phyloP scores from a whole-genome alignment of 2,888 invertebrate species.

The Pasiphila rectangulata region DNA sequence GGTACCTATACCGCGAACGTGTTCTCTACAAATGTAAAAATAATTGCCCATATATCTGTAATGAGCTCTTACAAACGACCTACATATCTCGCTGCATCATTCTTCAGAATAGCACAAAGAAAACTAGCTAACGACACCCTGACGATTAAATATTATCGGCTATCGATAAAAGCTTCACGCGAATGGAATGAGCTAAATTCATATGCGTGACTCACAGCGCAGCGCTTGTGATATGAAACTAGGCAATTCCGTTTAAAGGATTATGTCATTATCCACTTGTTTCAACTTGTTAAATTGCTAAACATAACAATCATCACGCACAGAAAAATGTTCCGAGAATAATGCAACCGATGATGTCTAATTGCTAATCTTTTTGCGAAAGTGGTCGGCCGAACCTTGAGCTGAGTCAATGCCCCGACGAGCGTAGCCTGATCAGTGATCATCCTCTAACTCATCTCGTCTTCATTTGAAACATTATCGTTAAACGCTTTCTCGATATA shows the following conservation, averaged over 20 bases:
- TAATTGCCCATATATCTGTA: constrained; percentile 3
- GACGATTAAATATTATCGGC: too few species aligned
- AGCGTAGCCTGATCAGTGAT: constrained; percentile 12
- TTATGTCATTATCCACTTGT: constrained; percentile 68
- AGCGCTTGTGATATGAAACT: constrained; percentile 51
- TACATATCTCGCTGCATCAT: constrained; percentile 1
- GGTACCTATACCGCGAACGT: constrained; percentile 1
- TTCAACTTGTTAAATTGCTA: constrained; percentile 52
- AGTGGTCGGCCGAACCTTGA: constrained; percentile 29
- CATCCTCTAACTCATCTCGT: constrained; percentile 2
- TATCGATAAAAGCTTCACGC: constrained; percentile 35
- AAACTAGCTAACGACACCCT: too few species aligned
- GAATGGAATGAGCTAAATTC: constrained; percentile 42
- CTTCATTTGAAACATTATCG: not conserved
- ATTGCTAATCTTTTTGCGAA: constrained; percentile 33
- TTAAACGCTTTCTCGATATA: constrained; percentile 1
- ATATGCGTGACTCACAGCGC: constrained; percentile 57
- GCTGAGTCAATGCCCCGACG: constrained; percentile 28
- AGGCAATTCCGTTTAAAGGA: constrained; percentile 46
- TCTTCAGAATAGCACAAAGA: too few species aligned
- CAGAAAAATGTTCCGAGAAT: constrained; percentile 38
- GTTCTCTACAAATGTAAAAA: constrained; percentile 3
- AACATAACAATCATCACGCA: constrained; percentile 46
- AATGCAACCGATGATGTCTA: constrained; percentile 34
- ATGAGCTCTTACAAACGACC: constrained; percentile 11